A percentile compares a stretch with the other conserved stretches of the same genome.
Conservation (phyloP, 2,888 invertebrate species). For the Synanthedon formicaeformis region DNA sequence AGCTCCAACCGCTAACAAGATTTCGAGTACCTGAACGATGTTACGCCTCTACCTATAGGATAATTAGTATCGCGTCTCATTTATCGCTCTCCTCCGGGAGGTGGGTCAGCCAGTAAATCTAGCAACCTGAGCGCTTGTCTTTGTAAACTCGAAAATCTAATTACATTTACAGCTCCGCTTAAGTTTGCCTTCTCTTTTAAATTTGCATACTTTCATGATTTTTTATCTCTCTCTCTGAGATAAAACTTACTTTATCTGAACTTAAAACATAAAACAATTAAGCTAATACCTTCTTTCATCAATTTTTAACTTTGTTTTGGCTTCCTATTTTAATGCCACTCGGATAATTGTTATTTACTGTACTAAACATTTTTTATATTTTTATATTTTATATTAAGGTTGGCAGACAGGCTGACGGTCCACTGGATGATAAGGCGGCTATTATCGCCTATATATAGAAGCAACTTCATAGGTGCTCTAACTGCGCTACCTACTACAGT, state of each 20-base stretch:
- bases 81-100: conserved; percentile 61
- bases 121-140: conserved; percentile 66
- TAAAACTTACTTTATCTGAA: conserved; percentile 26
- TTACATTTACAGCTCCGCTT: conserved; percentile 66
- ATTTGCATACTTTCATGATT: conserved; percentile 61
- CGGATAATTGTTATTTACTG: no score
- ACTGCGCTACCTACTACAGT: no score
- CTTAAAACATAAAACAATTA: conserved; percentile 5
- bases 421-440: no score
- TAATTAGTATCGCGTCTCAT: conserved; percentile 69
- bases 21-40: conserved; percentile 44
- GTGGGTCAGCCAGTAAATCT: conserved; percentile 67
- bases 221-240: conserved; percentile 30
- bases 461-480: no score
- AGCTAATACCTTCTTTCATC: conserved; percentile 1
- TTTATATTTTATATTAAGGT: no score
- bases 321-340: no score
- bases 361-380: no score
- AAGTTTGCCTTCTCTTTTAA: conserved; percentile 52
- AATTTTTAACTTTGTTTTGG: neutral
- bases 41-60: conserved; percentile 57
- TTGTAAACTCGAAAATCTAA: conserved; percentile 69
- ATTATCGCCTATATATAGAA: no score
- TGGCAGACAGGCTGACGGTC: no score
- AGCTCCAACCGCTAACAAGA: conserved; percentile 35